Conservation (phyloP, 2,113 vertebrate species). For the Gallinago jamesoni region DNA sequence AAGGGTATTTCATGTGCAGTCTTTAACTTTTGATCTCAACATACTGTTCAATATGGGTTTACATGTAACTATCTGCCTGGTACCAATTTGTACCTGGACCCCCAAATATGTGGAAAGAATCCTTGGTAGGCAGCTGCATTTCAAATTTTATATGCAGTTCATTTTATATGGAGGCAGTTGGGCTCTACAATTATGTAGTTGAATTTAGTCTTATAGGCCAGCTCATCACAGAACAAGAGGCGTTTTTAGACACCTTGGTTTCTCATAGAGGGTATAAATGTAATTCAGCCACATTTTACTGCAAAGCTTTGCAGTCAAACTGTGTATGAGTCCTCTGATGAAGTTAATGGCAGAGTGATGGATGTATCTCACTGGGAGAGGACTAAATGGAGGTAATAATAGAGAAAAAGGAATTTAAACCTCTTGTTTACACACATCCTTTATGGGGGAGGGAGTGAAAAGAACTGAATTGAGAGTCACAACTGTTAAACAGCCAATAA, state of each 20-base stretch:
- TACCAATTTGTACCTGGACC: neutral
- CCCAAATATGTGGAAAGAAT: neutral
- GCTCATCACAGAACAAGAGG: neutral
- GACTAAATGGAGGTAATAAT: neutral
- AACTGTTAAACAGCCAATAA: neutral
- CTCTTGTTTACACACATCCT: neutral
- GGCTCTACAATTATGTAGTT: neutral
- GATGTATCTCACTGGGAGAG: neutral
- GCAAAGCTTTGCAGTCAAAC: neutral
- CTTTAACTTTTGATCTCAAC: neutral
- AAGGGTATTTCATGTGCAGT: neutral
- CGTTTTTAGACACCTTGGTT: neutral
- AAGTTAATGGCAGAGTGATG: neutral
- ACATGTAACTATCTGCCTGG: rapidly evolving
- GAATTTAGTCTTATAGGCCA: neutral
- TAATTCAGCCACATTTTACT: neutral
- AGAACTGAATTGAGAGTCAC: neutral
- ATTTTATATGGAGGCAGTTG: neutral
- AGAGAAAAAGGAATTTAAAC: neutral
- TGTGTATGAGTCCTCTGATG: neutral
- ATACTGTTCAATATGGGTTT: neutral
- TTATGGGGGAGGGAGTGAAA: rapidly evolving
- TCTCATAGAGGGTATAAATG: neutral
- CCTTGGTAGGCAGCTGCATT: neutral
- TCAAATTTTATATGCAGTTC: neutral